Conservation (phyloP, 2,888 invertebrate genomes). For the Erannis defoliaria region DNA sequence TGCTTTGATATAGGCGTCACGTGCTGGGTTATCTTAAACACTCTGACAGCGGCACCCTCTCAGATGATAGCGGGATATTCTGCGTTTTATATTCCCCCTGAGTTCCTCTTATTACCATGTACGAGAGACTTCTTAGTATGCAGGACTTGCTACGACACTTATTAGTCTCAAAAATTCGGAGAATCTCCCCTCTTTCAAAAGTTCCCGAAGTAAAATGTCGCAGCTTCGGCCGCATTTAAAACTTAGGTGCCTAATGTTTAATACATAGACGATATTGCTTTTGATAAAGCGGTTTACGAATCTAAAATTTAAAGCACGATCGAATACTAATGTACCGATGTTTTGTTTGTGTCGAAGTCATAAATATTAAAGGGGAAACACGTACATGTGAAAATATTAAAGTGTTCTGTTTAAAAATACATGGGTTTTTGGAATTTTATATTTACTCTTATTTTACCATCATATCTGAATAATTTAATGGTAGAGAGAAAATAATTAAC, state of each 20-base stretch:
- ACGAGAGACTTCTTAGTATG: constrained; percentile 81
- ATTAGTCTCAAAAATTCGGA: constrained; percentile 84
- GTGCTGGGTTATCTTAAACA: constrained; percentile 68
- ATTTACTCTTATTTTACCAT: not conserved
- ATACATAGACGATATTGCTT: constrained; percentile 84
- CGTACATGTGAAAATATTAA: constrained; percentile 66
- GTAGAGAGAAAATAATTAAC: too few relatives aligned
- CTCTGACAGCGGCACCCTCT: constrained; percentile 64
- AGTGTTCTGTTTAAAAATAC: constrained; percentile 46
- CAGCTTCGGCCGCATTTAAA: constrained; percentile 73
- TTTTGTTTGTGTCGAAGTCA: constrained; percentile 78
- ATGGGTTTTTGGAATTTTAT: constrained; percentile 36
- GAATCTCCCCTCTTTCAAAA: constrained; percentile 70
- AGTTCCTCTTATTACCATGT: constrained; percentile 78
- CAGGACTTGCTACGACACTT: constrained; percentile 77
- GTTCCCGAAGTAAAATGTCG: constrained; percentile 72
- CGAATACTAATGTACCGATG: constrained; percentile 79
- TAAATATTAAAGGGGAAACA: constrained; percentile 77
- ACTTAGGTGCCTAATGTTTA: constrained; percentile 81
- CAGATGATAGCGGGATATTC: constrained; percentile 72
- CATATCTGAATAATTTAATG: not conserved
- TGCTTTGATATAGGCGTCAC: constrained; percentile 69
- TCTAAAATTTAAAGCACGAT: constrained; percentile 84
- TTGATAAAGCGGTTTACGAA: constrained; percentile 85
- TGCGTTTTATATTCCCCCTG: constrained; percentile 79